Evolutionary conservation across 1,140 invertebrate genomes (phyloP), one percentile per base, ranked within the genome.

Genomic region (Augochlora pura): DNA sequence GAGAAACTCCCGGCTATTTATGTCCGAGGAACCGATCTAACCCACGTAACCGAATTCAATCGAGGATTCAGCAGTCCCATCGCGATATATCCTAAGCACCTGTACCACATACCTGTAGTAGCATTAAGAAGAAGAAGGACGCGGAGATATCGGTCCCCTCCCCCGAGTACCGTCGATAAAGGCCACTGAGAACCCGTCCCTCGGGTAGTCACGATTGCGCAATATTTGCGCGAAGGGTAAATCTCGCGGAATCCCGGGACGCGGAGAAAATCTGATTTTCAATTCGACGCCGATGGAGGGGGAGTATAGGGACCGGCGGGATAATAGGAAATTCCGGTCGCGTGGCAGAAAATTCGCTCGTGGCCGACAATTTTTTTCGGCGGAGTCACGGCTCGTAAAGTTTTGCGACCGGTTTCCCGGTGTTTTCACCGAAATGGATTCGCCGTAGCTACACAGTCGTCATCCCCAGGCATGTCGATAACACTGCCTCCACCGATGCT

Each of bases 321-420:
- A 27, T 39, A 74, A 74, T 54, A 77, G 57, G 27, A 70, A 14
- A 63, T 77, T 71, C 46, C 42, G 32, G 27, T 69, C 42, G 60
- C 66, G 66, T 39, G 32, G 54, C n/a, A 27, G 25, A 70, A 70
- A 63, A 70, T 77, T 70, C 32, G 32, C 32, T 32, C 32, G 32
- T 69, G 57, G n/a, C 12, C 10, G 42, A 14, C 42, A 12, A 46
- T 46, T 42, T 77, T 52, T 70, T 70, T 70, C 60, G 52, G n/a
- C 27, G 21, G 21, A 70, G 57, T 52, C 67, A 63, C 38, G 67
- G 82, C 21, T 79, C 69, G 46, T 74, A 79, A 79, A 52, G 42
- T 75, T 83, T 54, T 59, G 75, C 52, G 57, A 57, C 39, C 32
- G 32, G 32, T 32, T n/a, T 32, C 32, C 32, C 32, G n/a, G 46